Evolutionary conservation across 2,797 vertebrate species (phyloP), one percentile per base, ranked within the genome.

Genomic region (Ctenochaetus hawaiiensis): DNA sequence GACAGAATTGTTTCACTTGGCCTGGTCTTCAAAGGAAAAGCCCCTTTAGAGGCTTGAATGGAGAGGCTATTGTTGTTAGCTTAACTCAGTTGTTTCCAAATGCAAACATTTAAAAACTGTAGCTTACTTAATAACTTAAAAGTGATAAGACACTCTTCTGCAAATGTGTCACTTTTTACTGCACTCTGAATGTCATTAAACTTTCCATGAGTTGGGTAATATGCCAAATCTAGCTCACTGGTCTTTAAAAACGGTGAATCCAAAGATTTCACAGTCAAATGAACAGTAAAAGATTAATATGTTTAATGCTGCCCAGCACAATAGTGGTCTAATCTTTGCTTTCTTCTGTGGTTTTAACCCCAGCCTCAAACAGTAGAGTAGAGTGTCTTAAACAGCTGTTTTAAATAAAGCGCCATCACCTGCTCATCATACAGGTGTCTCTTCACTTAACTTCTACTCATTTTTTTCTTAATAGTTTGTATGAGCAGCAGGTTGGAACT

Each of bases 261-360:
- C 94, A 95, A 95, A 95, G 96, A 97, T 98, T 98, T 98, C 96
- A 96, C 96, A 97, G 96, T 96, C 95, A 97, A 96, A 95, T 96
- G 97, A 97, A 92, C 96, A 96, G 95, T 96, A 97, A 97, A 96
- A 94, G 96, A 94, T 95, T 94, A 94, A 96, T 97, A 96, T 97
- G 96, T 97, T 96, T 96, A 96, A 97, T 94, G 96, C 95, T 94
- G 89, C 92, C 86, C 60, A 80, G 86, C 94, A 95, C 96, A 97
- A 96, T 97, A 94, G 93, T 91, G 90, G 92, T 77, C 93, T 96
- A 96, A 97, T 96, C 95, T 97, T 93, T 59, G 80, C 94, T 95
- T 94, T 95, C 93, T 96, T 96, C 94, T 95, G 91, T 96, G 93
- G 93, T 91, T 93, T 87, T 91, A 94, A 94, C 90, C 86, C 91